Conservation (phyloP, 2,113 vertebrate genomes). For the Elachura formosa region DNA sequence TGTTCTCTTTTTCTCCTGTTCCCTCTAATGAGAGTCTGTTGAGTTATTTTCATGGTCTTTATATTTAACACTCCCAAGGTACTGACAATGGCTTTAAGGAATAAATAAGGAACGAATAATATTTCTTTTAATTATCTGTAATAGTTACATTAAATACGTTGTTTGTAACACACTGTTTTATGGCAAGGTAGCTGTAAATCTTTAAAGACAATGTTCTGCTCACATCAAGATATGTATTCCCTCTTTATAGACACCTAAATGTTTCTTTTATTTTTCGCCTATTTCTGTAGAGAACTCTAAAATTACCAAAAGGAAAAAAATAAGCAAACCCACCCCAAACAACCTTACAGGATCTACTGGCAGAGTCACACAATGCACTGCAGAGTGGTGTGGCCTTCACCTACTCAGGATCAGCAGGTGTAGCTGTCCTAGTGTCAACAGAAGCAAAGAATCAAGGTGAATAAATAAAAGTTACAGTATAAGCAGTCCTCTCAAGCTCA, state of each 20-base stretch:
- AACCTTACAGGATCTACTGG: not conserved
- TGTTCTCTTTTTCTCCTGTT: not conserved
- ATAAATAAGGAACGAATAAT: not conserved
- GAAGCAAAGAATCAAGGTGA: not conserved
- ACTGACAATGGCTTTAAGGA: not conserved
- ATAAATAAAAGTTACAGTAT: not conserved
- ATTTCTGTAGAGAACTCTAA: not conserved
- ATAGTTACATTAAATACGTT: not conserved
- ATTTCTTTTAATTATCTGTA: not conserved
- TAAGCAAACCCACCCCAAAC: not conserved
- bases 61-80: conserved; percentile 4
- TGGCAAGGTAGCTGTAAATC: not conserved
- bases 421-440: not conserved
- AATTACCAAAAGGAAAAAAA: not conserved
- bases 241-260: not conserved
- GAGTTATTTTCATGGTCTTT: conserved; percentile 29
- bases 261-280: not conserved
- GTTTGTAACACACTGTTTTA: not conserved
- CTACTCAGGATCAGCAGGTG: not conserved
- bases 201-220: not conserved
- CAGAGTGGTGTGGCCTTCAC: not conserved
- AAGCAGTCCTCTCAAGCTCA: not conserved
- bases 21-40: not conserved
- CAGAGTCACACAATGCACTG: not conserved
- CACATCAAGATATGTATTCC: not conserved